A percentile compares a stretch with the other conserved stretches of the same genome.
phyloP scores from a whole-genome alignment of 1,140 invertebrate genomes.

The Leptinotarsa texana region DNA sequence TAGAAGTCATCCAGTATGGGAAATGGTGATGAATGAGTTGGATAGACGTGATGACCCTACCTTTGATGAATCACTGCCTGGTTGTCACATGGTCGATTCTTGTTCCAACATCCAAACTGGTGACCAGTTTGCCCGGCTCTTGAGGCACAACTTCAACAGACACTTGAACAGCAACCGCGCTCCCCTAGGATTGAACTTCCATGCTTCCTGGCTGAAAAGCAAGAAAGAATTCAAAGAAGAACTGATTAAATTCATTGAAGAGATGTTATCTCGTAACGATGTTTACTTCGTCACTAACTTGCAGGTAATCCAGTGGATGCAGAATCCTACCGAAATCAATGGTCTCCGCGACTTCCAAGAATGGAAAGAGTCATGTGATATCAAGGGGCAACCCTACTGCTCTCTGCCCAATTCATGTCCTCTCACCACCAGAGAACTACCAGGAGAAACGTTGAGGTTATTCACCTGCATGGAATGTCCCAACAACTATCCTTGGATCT shows the following conservation, averaged over 20 bases:
- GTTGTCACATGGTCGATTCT: slow-evolving; percentile 93
- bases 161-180: slow-evolving; percentile 92
- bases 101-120: slow-evolving; percentile 90
- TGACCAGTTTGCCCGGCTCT: slow-evolving; percentile 82
- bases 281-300: slow-evolving; percentile 94
- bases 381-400: slow-evolving; percentile 91
- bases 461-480: slow-evolving; percentile 96
- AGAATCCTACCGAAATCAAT: slow-evolving; percentile 88
- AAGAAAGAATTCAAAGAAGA: slow-evolving; percentile 92
- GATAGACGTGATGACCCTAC: slow-evolving; percentile 89
- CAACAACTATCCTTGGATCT: slow-evolving; percentile 93
- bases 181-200: slow-evolving; percentile 92
- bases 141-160: slow-evolving; percentile 92
- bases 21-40: slow-evolving; percentile 94
- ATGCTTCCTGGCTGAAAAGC: slow-evolving; percentile 93
- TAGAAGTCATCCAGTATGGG: slow-evolving; percentile 89
- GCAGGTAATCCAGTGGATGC: slow-evolving; percentile 98
- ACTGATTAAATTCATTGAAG: slow-evolving; percentile 91
- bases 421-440: slow-evolving; percentile 85
- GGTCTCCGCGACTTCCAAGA: slow-evolving; percentile 87
- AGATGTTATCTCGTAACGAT: slow-evolving; percentile 85
- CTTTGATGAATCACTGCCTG: slow-evolving; percentile 87
- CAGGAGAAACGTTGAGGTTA: slow-evolving; percentile 87
- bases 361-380: slow-evolving; percentile 95
- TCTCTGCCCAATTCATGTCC: slow-evolving; percentile 89